Percentiles rank a stretch among this genome's conserved stretches.
These are phyloP conservation scores for Rostratula benghalensis DNA, from an alignment of 2,113 vertebrate genomes.

Conservation along the genomic window DNA sequence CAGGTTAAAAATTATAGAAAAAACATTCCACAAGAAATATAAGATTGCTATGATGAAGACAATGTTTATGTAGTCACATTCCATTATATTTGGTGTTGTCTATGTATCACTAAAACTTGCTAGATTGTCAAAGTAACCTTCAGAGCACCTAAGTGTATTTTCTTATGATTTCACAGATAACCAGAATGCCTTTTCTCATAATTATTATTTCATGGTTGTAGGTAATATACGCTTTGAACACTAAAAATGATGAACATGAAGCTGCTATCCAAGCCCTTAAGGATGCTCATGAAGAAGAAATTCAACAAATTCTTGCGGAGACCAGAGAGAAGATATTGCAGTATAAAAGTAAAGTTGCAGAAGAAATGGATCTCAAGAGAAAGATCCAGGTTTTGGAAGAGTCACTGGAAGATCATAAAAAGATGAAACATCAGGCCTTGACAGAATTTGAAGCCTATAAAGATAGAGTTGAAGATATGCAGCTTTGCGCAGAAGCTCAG, in stretches of 20 bases:
- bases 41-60: neutral
- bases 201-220: conserved; percentile 58
- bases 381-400: conserved; percentile 95
- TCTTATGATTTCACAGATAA: neutral
- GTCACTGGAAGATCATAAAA: conserved; percentile 92
- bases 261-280: conserved; percentile 95
- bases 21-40: neutral
- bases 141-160: neutral
- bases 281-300: conserved; percentile 98
- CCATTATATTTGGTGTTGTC: neutral
- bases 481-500: conserved; percentile 95
- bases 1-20: neutral
- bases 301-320: conserved; percentile 97
- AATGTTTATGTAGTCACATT: neutral
- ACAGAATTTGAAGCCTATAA: conserved; percentile 96
- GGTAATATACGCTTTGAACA: conserved; percentile 99
- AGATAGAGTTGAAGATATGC: conserved; percentile 94
- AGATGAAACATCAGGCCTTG: conserved; percentile 95
- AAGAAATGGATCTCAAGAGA: conserved; percentile 92
- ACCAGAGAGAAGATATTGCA: conserved; percentile 95
- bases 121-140: neutral
- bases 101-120: neutral
- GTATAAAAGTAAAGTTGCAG: conserved; percentile 93
- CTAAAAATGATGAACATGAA: conserved; percentile 98
- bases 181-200: neutral